A percentile compares a stretch with the other conserved stretches of the same genome.
These are phyloP conservation scores for Andricus grossulariae DNA, from an alignment of 1,140 invertebrate species.

Conservation along the genomic window DNA sequence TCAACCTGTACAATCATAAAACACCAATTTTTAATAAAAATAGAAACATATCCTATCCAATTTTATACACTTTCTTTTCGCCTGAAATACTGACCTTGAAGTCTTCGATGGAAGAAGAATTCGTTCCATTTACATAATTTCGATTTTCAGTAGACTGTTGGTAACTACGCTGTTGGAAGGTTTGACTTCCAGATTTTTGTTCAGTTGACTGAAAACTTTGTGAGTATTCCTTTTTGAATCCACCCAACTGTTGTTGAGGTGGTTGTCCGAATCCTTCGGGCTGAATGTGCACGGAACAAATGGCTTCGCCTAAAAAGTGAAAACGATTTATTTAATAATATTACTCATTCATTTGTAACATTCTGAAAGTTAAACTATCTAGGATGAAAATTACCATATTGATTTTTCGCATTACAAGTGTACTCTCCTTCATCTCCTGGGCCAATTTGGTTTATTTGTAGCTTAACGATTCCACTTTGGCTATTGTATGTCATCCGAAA, in stretches of 20 bases:
- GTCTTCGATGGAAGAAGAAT: constrained; percentile 80
- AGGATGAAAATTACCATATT: constrained; percentile 78
- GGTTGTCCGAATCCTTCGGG: constrained; percentile 89
- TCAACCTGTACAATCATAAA: constrained; percentile 81
- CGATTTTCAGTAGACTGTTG: constrained; percentile 79
- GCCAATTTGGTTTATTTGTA: constrained; percentile 93
- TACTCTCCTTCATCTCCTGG: constrained; percentile 97
- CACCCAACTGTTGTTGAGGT: constrained; percentile 77
- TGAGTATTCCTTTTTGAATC: constrained; percentile 75
- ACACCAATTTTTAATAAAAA: constrained; percentile 1
- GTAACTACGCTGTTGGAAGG: constrained; percentile 72
- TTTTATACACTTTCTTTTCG: neutral
- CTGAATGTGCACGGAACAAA: constrained; percentile 95
- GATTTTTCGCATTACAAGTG: constrained; percentile 94
- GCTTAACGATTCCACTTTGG: constrained; percentile 88
- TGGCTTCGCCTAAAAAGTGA: constrained; percentile 83
- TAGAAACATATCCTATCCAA: neutral
- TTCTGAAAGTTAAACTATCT: neutral
- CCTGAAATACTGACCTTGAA: constrained; percentile 77
- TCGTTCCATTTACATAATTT: constrained; percentile 83
- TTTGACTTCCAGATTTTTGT: constrained; percentile 77
- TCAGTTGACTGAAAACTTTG: constrained; percentile 78
- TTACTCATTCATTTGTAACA: neutral
- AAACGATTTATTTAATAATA: neutral
- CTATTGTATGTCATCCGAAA: constrained; percentile 92